Evolutionary conservation across 92 coral and sea anemone species (phyloP).

Genomic region (Desmophyllum pertusum): DNA sequence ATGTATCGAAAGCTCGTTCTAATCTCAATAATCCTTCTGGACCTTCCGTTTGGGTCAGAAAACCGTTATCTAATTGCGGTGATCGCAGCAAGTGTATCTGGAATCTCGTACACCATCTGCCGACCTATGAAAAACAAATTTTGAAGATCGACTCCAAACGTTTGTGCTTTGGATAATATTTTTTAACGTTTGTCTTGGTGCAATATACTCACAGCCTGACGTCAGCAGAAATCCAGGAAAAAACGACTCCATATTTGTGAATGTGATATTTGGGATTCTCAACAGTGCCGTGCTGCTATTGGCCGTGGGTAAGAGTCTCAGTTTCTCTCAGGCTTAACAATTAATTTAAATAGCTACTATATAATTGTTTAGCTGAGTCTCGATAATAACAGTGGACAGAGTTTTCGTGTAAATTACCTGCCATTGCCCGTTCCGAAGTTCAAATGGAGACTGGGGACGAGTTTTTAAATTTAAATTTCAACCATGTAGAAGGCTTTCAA

Average conservation of each 20-base stretch:
- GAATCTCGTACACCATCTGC: not conserved
- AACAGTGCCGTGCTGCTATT: not conserved
- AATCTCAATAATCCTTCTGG: not conserved
- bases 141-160: not conserved
- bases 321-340: not conserved
- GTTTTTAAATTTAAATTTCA: too few relatives aligned
- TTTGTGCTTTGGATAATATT: not conserved
- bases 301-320: not conserved
- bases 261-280: not conserved
- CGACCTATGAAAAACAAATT: not conserved
- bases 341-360: not conserved
- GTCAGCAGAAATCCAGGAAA: not conserved
- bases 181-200: slow-evolving; percentile 3
- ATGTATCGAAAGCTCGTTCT: not conserved
- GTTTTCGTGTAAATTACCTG: too few relatives aligned
- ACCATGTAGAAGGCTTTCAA: too few relatives aligned
- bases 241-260: not conserved
- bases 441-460: too few relatives aligned
- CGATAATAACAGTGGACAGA: too few relatives aligned
- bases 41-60: not conserved
- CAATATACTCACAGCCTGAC: not conserved
- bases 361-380: not conserved
- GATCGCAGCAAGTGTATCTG: not conserved
- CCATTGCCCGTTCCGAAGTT: too few relatives aligned
- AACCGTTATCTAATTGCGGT: not conserved